These are phyloP conservation scores for Drosophila chauvacae DNA, from an alignment of 1,140 invertebrate genomes.

Conservation along the genomic window DNA sequence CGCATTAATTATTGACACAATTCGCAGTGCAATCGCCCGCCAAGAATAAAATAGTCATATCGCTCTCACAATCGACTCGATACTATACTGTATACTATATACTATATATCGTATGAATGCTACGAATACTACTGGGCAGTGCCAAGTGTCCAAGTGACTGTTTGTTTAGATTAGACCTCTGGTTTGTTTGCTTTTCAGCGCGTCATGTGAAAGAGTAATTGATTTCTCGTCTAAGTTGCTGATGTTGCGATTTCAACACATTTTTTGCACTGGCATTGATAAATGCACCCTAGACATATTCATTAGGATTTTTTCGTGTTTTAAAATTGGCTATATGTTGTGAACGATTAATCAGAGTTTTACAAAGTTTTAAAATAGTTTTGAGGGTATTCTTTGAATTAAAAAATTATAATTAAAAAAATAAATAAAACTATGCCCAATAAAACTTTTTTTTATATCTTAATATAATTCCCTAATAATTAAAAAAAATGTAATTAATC, in stretches of 20 bases:
- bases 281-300: conserved; percentile 12
- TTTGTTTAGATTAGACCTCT: conserved; percentile 44
- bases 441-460: too few species aligned
- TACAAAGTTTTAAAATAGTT: neutral
- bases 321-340: neutral
- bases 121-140: conserved; percentile 1
- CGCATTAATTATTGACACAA: conserved; percentile 47
- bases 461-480: neutral
- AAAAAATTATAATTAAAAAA: neutral
- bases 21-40: conserved; percentile 18
- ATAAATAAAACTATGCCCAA: neutral
- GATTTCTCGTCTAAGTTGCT: conserved; percentile 25
- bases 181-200: conserved; percentile 26
- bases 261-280: conserved; percentile 27
- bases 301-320: conserved; percentile 11
- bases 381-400: neutral
- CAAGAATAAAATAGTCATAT: conserved; percentile 31
- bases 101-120: neutral
- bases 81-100: neutral
- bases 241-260: conserved; percentile 18
- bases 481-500: too few species aligned
- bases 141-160: conserved; percentile 33
- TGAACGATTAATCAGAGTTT: conserved; percentile 23
- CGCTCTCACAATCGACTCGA: conserved; percentile 11
- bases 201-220: conserved; percentile 41